Percentiles rank a stretch among this genome's conserved stretches.
phyloP scores from a whole-genome alignment of 2,797 vertebrate species.

The Microctenopoma stevenorrisi region DNA sequence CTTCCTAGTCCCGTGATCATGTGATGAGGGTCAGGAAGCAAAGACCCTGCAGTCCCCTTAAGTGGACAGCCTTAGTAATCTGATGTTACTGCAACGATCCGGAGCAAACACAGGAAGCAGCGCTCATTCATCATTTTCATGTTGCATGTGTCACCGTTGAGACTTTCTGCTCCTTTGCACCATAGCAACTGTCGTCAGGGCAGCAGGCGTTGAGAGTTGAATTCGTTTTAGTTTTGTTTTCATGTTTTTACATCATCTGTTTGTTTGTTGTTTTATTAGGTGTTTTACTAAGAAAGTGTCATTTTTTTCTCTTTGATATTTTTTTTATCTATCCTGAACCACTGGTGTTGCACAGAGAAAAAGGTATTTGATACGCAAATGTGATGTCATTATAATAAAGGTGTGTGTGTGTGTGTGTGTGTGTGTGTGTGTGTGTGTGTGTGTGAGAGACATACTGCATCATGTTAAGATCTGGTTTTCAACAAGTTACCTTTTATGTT shows the following conservation, averaged over 20 bases:
- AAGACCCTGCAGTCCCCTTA: slow-evolving; percentile 56
- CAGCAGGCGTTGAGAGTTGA: slow-evolving; percentile 14
- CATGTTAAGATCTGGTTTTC: slow-evolving; percentile 58
- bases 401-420: slow-evolving; percentile 59
- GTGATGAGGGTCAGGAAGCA: slow-evolving; percentile 38
- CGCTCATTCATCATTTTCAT: slow-evolving; percentile 42
- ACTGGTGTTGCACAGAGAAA: slow-evolving; percentile 95
- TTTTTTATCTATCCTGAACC: slow-evolving; percentile 89
- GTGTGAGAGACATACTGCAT: slow-evolving; percentile 54
- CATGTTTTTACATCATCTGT: slow-evolving; percentile 28
- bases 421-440: slow-evolving; percentile 27
- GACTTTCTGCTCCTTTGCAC: slow-evolving; percentile 55
- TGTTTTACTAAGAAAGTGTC: slow-evolving; percentile 65
- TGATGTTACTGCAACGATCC: slow-evolving; percentile 35
- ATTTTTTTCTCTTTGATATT: slow-evolving; percentile 69
- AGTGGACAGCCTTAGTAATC: slow-evolving; percentile 52
- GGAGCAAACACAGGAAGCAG: slow-evolving; percentile 67
- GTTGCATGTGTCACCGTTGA: slow-evolving; percentile 54
- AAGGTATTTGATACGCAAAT: slow-evolving; percentile 82
- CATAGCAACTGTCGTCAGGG: slow-evolving; percentile 35
- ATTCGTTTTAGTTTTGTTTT: slow-evolving; percentile 32
- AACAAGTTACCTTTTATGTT: slow-evolving; percentile 25
- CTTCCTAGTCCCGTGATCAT: slow-evolving; percentile 49
- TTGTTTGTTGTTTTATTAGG: slow-evolving; percentile 14
- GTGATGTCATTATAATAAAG: slow-evolving; percentile 76